phyloP scores from a whole-genome alignment of 2,113 vertebrate species.

The Sardina pilchardus region DNA sequence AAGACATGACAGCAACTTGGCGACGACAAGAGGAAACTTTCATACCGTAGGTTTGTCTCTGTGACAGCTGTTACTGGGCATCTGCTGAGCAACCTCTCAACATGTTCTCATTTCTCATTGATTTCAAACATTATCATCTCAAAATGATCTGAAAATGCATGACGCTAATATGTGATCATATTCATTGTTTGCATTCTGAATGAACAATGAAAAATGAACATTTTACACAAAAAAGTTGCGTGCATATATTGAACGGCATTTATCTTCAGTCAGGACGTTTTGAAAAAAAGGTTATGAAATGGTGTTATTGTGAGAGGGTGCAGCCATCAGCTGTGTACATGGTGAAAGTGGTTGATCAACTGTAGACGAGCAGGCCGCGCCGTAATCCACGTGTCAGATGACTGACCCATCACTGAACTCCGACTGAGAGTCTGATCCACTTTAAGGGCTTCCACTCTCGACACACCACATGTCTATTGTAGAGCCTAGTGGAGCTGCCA shows the following conservation, averaged over 20 bases:
- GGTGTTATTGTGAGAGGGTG: too few species aligned
- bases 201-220: neutral
- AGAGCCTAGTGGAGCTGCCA: neutral
- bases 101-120: neutral
- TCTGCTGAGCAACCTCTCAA: neutral
- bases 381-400: neutral
- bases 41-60: constrained; percentile 25
- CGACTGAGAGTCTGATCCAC: neutral
- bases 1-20: constrained; percentile 29
- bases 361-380: neutral
- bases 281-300: neutral
- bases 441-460: neutral
- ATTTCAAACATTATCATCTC: neutral
- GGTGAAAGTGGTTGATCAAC: neutral
- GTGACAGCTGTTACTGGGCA: constrained; percentile 27
- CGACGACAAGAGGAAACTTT: constrained; percentile 7
- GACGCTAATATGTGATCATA: neutral
- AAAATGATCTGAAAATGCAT: neutral
- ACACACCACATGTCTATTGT: neutral
- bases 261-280: neutral
- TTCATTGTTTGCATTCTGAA: neutral
- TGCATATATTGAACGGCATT: neutral
- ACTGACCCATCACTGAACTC: neutral
- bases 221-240: neutral
- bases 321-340: neutral